phyloP scores from a whole-genome alignment of 2,888 invertebrate species.

The Hemaris fuciformis region DNA sequence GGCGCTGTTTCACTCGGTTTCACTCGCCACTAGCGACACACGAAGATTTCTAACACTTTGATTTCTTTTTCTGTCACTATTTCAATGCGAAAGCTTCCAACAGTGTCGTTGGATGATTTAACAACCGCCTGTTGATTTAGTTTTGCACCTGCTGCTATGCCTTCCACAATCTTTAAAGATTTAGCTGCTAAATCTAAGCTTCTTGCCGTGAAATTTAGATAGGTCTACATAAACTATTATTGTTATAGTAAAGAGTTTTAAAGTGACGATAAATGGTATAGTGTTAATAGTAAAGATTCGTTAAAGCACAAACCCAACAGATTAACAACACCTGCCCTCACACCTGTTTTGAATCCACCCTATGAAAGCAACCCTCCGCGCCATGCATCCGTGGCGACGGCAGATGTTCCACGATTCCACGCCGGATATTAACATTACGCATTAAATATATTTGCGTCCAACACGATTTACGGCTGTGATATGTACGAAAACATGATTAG shows the following conservation, averaged over 20 bases:
- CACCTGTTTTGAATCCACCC: slow-evolving; percentile 29
- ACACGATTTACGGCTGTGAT: neutral
- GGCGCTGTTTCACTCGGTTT: slow-evolving; percentile 70
- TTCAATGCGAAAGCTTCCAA: slow-evolving; percentile 20
- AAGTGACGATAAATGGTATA: no score
- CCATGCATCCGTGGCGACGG: neutral
- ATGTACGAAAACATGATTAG: neutral
- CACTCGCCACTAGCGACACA: slow-evolving; percentile 45
- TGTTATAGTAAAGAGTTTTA: no score
- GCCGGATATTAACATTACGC: neutral
- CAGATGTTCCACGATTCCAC: neutral
- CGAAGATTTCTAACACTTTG: slow-evolving; percentile 62
- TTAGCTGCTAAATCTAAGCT: no score
- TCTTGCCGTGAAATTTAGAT: no score
- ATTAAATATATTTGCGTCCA: neutral
- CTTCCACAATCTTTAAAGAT: no score
- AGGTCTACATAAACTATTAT: no score
- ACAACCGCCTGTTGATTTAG: neutral
- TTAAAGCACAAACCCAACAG: slow-evolving; percentile 24
- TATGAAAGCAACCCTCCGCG: neutral
- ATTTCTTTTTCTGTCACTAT: slow-evolving; percentile 58
- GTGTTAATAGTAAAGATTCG: neutral
- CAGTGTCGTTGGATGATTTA: neutral
- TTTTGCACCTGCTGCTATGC: neutral
- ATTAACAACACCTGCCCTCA: slow-evolving; percentile 46